Evolutionary conservation across 2,888 invertebrate genomes (phyloP).

Genomic region (Melipona beecheii): DNA sequence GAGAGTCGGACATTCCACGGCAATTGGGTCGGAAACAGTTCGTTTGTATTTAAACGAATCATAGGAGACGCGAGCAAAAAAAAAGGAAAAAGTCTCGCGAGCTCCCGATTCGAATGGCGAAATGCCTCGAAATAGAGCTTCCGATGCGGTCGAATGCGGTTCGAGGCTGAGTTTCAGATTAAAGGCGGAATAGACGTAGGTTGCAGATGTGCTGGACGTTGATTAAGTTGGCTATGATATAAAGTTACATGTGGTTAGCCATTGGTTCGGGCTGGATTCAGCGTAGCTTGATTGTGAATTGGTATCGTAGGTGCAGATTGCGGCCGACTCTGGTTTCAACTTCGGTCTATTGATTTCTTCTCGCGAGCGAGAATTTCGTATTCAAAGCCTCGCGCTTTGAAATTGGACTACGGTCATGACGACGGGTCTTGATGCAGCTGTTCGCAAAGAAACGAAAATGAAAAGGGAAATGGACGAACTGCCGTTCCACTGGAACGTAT

Average conservation of each 20-base stretch:
- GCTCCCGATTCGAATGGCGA: conserved; percentile 21
- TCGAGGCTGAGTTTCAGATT: conserved; percentile 42
- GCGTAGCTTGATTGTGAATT: conserved; percentile 53
- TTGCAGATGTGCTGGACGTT: conserved; percentile 58
- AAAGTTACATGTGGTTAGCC: conserved; percentile 58
- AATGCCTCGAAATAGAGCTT: conserved; percentile 29
- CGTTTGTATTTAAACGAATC: not conserved
- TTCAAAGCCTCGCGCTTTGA: conserved; percentile 48
- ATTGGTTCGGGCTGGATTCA: conserved; percentile 13
- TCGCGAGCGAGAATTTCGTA: conserved; percentile 43
- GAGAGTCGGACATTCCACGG: not conserved
- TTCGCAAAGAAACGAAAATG: conserved; percentile 39
- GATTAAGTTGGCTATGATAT: conserved; percentile 62
- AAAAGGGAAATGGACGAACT: conserved; percentile 12
- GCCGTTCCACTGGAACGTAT: not conserved
- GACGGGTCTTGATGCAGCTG: conserved; percentile 33
- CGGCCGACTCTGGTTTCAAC: conserved; percentile 41
- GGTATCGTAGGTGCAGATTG: conserved; percentile 60
- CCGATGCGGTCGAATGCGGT: conserved; percentile 48
- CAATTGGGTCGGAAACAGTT: not conserved
- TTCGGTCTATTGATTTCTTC: conserved; percentile 59
- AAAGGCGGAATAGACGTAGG: conserved; percentile 43
- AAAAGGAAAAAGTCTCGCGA: conserved; percentile 3
- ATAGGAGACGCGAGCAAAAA: not conserved
- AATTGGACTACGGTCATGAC: conserved; percentile 44